Base-by-base conservation (phyloP, 1,140 invertebrate genomes). In the Atopsyche davidsoni region DNA sequence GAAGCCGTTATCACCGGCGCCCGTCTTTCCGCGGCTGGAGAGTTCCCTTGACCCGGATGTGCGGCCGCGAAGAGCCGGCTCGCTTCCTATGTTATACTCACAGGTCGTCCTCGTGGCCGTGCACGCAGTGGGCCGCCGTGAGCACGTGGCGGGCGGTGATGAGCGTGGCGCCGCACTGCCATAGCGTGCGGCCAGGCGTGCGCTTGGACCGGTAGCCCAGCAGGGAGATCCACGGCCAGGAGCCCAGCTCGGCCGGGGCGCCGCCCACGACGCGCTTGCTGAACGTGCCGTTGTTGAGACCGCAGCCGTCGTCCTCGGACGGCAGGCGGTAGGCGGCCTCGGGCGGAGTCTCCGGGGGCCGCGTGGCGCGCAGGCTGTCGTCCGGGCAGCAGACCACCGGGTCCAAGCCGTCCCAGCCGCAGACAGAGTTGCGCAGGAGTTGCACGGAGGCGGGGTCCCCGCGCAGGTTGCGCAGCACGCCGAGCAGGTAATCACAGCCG, bases 41-140 rank as follows among this genome's bases (percentile, higher is more conserved):
- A n/a, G n/a, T n/a, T n/a, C n/a, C n/a, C n/a, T n/a, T n/a, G n/a
- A n/a, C n/a, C n/a, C n/a, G n/a, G n/a, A n/a, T n/a, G n/a, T n/a
- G n/a, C n/a, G n/a, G n/a, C n/a, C n/a, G n/a, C n/a, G n/a, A n/a
- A n/a, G n/a, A n/a, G n/a, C n/a, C n/a, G n/a, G n/a, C n/a, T n/a
- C n/a, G 16, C 10, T 38, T n/a, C 6, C 10, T 7, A 38, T 31
- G 11, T 42, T 4, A 17, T 38, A 70, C 73, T 75, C 61, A 79
- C 65, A 84, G 62, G 47, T 77, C 75, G 7, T 66, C 47, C 31
- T 76, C 73, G 32, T 70, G 59, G 21, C 60, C 65, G 23, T 78
- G 66, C 11, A 93, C 82, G 66, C 90, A 94, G 64, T 93, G 91
- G 0, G 79, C 87, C 3, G 90, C 89, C 1, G 90, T 92, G 2